These are phyloP conservation scores for Diplodus puntazzo DNA, from an alignment of 2,797 vertebrate genomes.

Conservation along the genomic window DNA sequence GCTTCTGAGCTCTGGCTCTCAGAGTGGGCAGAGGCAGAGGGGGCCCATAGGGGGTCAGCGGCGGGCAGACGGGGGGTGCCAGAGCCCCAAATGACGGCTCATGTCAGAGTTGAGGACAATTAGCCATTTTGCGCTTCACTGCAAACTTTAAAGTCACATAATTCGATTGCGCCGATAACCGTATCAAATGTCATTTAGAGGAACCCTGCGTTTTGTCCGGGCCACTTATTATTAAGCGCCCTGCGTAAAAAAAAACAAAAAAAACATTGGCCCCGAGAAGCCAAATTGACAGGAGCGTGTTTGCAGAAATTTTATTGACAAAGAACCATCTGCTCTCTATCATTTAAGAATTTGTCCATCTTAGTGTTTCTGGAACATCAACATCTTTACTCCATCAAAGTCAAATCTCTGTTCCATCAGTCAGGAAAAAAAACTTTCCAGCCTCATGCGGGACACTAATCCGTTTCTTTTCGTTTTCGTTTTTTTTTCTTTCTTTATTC, in stretches of 20 bases:
- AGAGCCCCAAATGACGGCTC: slow-evolving; percentile 73
- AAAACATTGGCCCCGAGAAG: slow-evolving; percentile 4
- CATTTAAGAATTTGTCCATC: slow-evolving; percentile 27
- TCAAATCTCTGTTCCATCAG: slow-evolving; percentile 39
- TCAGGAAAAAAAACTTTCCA: slow-evolving; percentile 43
- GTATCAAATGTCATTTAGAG: slow-evolving; percentile 69
- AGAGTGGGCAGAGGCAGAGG: slow-evolving; percentile 61
- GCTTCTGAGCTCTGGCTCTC: slow-evolving; percentile 69
- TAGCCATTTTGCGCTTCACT: slow-evolving; percentile 86
- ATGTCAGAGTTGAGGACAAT: slow-evolving; percentile 85
- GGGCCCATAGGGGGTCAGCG: slow-evolving; percentile 70
- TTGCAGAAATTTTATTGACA: slow-evolving; percentile 21
- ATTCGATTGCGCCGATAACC: slow-evolving; percentile 75
- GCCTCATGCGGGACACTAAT: slow-evolving; percentile 33
- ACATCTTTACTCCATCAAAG: slow-evolving; percentile 41
- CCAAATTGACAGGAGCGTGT: slow-evolving; percentile 5
- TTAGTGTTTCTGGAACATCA: slow-evolving; percentile 34
- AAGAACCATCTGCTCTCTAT: slow-evolving; percentile 53
- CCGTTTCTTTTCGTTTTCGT: not conserved
- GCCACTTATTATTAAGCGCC: slow-evolving; percentile 48
- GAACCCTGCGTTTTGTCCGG: slow-evolving; percentile 52
- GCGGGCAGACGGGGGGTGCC: slow-evolving; percentile 16
- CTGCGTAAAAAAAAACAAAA: not conserved
- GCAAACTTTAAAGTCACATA: slow-evolving; percentile 80
- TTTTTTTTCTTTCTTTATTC: too few species aligned